Evolutionary conservation across 2,113 vertebrate species (phyloP).

Genomic region (Paracanthobrama guichenoti): DNA sequence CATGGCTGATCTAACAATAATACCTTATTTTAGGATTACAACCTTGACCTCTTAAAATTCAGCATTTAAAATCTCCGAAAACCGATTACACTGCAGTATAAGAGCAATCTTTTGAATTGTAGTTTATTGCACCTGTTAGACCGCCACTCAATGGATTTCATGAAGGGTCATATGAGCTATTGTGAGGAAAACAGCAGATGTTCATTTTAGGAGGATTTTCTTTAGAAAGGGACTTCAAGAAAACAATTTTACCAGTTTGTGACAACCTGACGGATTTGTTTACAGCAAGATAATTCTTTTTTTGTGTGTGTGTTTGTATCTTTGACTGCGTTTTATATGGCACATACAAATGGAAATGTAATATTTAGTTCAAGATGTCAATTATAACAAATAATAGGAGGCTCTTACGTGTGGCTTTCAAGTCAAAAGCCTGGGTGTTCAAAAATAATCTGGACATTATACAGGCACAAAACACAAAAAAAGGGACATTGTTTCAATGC

Average conservation of each 20-base stretch:
- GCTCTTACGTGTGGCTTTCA: no score
- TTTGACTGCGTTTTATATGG: neutral
- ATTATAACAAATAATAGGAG: no score
- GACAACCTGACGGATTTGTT: neutral
- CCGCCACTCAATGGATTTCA: slow-evolving; percentile 62
- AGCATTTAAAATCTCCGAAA: slow-evolving; percentile 60
- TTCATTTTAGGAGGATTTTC: slow-evolving; percentile 69
- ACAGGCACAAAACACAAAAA: no score
- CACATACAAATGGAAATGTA: neutral
- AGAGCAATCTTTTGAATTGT: no score
- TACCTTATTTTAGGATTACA: slow-evolving; percentile 67
- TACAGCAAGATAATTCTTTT: neutral
- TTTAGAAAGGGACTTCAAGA: slow-evolving; percentile 57
- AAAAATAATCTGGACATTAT: no score
- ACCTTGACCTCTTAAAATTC: slow-evolving; percentile 58
- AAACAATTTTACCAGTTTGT: slow-evolving; percentile 62
- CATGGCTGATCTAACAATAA: slow-evolving; percentile 58
- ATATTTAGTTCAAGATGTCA: neutral
- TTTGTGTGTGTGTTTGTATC: neutral
- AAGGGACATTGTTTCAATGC: neutral
- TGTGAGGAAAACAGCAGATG: slow-evolving; percentile 72
- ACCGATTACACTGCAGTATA: slow-evolving; percentile 66
- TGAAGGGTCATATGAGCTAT: slow-evolving; percentile 66
- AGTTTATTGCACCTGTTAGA: slow-evolving; percentile 67
- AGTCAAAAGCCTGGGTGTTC: no score